Evolutionary conservation across 2,888 invertebrate species (phyloP).

Genomic region (Apodemia mormo): DNA sequence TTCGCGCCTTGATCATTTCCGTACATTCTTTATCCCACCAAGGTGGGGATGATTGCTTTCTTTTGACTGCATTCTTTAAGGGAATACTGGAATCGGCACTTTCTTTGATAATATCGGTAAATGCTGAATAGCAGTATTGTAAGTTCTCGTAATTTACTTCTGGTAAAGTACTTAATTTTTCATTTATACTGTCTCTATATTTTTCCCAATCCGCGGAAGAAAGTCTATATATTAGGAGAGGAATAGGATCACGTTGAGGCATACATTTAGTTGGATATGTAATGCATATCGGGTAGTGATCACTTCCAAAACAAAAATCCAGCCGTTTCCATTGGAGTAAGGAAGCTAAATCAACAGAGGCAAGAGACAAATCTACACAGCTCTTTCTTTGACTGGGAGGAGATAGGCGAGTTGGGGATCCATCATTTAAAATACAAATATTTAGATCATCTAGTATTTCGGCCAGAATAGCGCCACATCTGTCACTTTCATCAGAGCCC

Average conservation of each 20-base stretch:
- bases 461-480: not conserved
- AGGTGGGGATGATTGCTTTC: no score
- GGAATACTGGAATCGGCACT: no score
- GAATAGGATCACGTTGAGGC: not conserved
- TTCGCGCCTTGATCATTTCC: no score
- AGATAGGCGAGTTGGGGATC: not conserved
- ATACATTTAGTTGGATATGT: not conserved
- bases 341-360: not conserved
- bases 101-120: not conserved
- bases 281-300: not conserved
- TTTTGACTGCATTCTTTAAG: no score
- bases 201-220: not conserved
- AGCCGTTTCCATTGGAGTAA: not conserved
- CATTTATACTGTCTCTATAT: not conserved
- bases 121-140: not conserved
- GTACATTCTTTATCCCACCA: no score
- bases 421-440: not conserved
- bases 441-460: not conserved
- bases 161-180: not conserved
- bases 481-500: constrained; percentile 1
- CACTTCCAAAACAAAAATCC: not conserved
- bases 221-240: not conserved
- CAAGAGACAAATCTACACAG: not conserved
- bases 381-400: no score
- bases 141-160: not conserved